Base-by-base conservation (phyloP, 2,888 invertebrate genomes). In the Phania funesta region DNA sequence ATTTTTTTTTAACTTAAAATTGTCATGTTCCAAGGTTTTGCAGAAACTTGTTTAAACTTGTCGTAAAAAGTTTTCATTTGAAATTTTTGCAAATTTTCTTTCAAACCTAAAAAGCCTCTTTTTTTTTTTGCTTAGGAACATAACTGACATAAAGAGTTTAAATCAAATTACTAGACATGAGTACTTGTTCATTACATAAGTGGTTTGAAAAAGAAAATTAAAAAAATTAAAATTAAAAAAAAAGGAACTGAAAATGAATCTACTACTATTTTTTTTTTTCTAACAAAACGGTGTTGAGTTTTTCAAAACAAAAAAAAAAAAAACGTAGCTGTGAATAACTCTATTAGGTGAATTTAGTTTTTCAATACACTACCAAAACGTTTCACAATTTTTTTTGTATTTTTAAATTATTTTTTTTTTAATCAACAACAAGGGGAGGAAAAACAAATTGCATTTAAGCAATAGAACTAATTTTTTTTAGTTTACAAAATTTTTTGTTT, bases 381-480 rank as follows among this genome's bases (percentile, higher is more conserved):
- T 13, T 54, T 81, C 76, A 60, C 35, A 44, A 41, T 46, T 54
- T 65, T 68, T 70, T 29, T 3, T 68, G 32, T 46, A 56, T 54
- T 58, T 75, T 60, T 22, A 9, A 8, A 38, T 13, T 44, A 16
- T 16, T 16, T 54, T 52, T 70, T 38, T 62, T 65, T 68, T 18
- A 50, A 58, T 65, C 56, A 82, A 70, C 74, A 82, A 62, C 67
- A 70, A 83, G 79, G 86, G 85, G 62, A 85, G 86, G 85, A 87
- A 90, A 90, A 90, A 91, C 91, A 90, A 90, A 90, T 90, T 91
- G 90, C 90, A 90, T 90, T 90, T 89, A 89, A 87, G 90, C 91
- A 90, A 91, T 88, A 87, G 68, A 78, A 71, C 82, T 79, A 44
- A 58, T 73, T 44, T 80, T 70, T 75, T 76, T 24, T 35, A 24